Evolutionary conservation across 2,113 vertebrate species (phyloP), one percentile per base, ranked within the genome.

Genomic region (Aegithalos caudatus): DNA sequence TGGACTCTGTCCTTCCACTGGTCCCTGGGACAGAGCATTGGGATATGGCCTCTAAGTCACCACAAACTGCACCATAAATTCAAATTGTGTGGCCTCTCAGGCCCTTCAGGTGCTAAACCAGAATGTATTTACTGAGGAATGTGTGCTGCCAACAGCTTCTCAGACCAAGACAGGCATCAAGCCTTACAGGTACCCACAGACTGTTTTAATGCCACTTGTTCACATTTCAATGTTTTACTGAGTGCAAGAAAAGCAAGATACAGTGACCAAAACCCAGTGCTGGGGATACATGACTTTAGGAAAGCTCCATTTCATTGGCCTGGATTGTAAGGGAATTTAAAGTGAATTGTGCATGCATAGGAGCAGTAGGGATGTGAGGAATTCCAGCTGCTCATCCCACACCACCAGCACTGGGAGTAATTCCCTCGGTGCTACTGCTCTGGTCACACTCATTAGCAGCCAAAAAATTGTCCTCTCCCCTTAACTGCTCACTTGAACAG

Each of bases 1-100:
- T 1, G 24, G 62, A 2, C 72, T 28, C 9, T 1, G 33, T 10
- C 60, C 72, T 71, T 23, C 48, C 60, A 4, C 22, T 12, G 9
- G 4, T 44, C 76, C 42, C 56, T 1, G 0, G 35, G 47, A 24
- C 67, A 66, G 64, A 51, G n/a, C 21, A 13, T 0, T 8, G 12
- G 0, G 0, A 5, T 2, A 4, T 3, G 16, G 9, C 51, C 82
- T 50, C 33, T 7, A 18, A 3, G 5, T 3, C 44, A 35, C 14
- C n/a, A 33, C 27, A 53, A 76, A 66, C 2, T 2, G 11, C 38
- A 11, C 27, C 21, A 5, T 23, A 28, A 37, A 65, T 8, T 27
- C 53, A 37, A 42, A 23, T 8, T 18, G n/a, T n/a, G 9, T 0
- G 57, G 8, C 15, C 9, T n/a, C 58, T 53, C 7, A 33, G 3